These are phyloP conservation scores for Seriola dumerili DNA, from an alignment of 2,113 vertebrate species.

Conservation along the genomic window DNA sequence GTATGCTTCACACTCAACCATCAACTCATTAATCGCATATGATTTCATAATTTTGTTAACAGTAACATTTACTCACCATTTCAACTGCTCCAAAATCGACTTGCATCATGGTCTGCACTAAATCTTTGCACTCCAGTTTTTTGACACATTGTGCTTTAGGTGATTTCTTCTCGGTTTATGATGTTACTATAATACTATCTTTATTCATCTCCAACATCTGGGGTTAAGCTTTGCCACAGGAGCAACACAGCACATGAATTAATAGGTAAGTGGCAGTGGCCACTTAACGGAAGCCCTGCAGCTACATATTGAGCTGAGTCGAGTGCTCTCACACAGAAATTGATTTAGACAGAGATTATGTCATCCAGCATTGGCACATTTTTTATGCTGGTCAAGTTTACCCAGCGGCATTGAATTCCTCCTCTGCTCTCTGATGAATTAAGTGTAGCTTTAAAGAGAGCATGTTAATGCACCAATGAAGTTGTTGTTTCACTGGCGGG, in stretches of 20 bases:
- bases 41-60: constrained; percentile 16
- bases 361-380: constrained; percentile 59
- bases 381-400: constrained; percentile 65
- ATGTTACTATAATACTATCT: constrained; percentile 13
- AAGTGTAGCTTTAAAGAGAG: constrained; percentile 26
- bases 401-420: constrained; percentile 35
- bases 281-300: constrained; percentile 78
- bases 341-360: constrained; percentile 81
- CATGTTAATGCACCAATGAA: constrained; percentile 21
- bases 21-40: background rate
- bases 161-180: background rate
- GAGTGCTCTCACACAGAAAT: constrained; percentile 77
- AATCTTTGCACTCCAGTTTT: constrained; percentile 12
- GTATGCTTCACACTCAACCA: background rate
- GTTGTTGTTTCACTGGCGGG: background rate
- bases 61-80: constrained; percentile 10
- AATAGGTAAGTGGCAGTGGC: constrained; percentile 75
- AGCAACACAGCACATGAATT: constrained; percentile 69
- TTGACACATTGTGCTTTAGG: background rate
- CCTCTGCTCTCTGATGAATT: constrained; percentile 23
- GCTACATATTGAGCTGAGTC: constrained; percentile 79
- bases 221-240: constrained; percentile 55
- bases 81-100: constrained; percentile 8
- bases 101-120: constrained; percentile 1
- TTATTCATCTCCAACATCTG: constrained; percentile 26